Percentiles rank a stretch among this genome's conserved stretches.
phyloP scores from a whole-genome alignment of 2,888 invertebrate species.

The Xanthorhoe spadicearia region DNA sequence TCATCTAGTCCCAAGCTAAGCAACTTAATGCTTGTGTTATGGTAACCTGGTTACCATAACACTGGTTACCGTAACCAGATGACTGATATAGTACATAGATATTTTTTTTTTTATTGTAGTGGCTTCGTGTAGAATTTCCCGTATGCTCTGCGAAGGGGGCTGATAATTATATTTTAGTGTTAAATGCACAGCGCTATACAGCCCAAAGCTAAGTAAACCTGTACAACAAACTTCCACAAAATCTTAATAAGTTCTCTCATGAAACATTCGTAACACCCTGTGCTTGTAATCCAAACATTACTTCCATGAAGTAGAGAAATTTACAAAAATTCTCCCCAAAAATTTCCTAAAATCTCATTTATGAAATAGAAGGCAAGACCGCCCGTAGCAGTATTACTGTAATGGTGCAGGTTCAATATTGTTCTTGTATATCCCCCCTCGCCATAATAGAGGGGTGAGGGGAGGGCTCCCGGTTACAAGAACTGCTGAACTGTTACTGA shows the following conservation, averaged over 20 bases:
- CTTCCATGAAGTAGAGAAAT: constrained; percentile 21
- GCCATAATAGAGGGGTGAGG: neutral
- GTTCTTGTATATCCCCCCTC: constrained; percentile 3
- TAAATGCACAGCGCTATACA: neutral
- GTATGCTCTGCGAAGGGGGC: too few relatives aligned
- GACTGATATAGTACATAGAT: too few relatives aligned
- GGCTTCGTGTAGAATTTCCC: too few relatives aligned
- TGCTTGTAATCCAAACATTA: constrained; percentile 19
- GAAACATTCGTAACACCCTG: neutral
- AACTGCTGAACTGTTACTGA: constrained; percentile 15
- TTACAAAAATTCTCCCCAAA: constrained; percentile 21
- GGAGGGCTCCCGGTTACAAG: constrained; percentile 4
- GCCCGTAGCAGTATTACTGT: constrained; percentile 16
- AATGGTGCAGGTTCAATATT: constrained; percentile 27
- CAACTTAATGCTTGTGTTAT: too few relatives aligned
- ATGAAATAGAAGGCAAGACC: constrained; percentile 20
- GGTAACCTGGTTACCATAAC: too few relatives aligned
- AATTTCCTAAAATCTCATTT: constrained; percentile 30
- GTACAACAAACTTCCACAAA: neutral
- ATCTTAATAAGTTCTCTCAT: constrained; percentile 17
- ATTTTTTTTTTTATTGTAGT: too few relatives aligned
- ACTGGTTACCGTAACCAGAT: too few relatives aligned
- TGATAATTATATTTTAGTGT: too few relatives aligned
- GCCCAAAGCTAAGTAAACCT: too few relatives aligned
- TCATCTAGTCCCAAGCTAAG: too few relatives aligned